Base-by-base conservation (phyloP, 2,113 vertebrate genomes). In the Bolborhynchus lineola region DNA sequence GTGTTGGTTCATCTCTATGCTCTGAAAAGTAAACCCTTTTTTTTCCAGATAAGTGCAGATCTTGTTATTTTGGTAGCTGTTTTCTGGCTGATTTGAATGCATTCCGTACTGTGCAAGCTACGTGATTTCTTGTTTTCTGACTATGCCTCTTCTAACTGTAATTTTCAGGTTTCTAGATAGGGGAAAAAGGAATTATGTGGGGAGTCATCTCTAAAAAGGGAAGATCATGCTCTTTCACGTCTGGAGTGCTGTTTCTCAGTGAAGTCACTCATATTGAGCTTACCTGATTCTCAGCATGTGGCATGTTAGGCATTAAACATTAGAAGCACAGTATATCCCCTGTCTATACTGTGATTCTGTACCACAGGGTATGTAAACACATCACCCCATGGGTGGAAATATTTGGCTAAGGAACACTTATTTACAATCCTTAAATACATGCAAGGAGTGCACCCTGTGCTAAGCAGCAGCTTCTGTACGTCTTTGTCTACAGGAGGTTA, bases 351-450 rank as follows among this genome's bases (percentile, higher is more conserved):
- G 57, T 92, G 88, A 10, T 95, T 24, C 3, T 82, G 72, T 64
- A 55, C 93, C 88, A 81, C 93, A 92, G 92, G 52, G 31, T 75
- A 37, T 75, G 80, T 87, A 92, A 95, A 94, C 90, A 95, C 65
- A 72, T 94, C 80, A 72, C 77, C 80, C 76, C 80, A 65, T 33
- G 77, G 83, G 19, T 95, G 95, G 86, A 94, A 93, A 86, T 84
- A 37, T 69, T 95, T 96, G 90, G 60, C 65, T 41, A 41, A 86
- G 64, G 47, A 86, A n/a, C 39, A 2, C 47, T 87, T 67, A 19
- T 53, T 88, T 93, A 33, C 83, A 49, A 1, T 72, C 82, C 31
- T 84, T 79, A 91, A 94, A 91, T 76, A 65, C 0, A 1, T 8
- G 57, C 69, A 91, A 5, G 60, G 23, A 88, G 76, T 0, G 39